A percentile compares a stretch with the other conserved stretches of the same genome.
Evolutionary conservation across 2,797 vertebrate species (phyloP).

Genomic region (Rhyacichthys aspro): DNA sequence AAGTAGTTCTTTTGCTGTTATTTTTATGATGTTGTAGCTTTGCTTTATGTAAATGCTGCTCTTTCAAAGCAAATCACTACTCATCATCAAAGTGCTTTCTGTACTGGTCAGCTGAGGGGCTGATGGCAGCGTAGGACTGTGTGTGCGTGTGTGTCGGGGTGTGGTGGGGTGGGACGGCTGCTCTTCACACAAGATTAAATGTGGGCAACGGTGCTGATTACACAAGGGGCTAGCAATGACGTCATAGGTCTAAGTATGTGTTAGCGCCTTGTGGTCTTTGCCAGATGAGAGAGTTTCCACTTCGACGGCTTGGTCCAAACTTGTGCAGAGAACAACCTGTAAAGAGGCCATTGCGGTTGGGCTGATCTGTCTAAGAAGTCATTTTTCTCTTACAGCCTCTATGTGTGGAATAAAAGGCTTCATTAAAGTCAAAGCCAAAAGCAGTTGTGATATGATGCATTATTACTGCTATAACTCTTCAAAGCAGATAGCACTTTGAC

Average conservation of each 20-base stretch:
- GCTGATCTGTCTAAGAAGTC: conserved; percentile 16
- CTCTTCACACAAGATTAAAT: conserved; percentile 71
- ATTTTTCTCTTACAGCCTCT: conserved; percentile 27
- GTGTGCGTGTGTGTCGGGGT: conserved; percentile 15
- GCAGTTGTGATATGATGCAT: conserved; percentile 24
- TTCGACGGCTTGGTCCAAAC: conserved; percentile 5
- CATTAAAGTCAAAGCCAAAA: conserved; percentile 30
- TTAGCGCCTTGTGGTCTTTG: conserved; percentile 42
- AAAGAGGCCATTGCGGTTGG: conserved; percentile 17
- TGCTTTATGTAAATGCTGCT: conserved; percentile 51
- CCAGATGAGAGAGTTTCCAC: conserved; percentile 50
- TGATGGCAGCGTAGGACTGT: conserved; percentile 8
- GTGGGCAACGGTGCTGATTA: conserved; percentile 74
- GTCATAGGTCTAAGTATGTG: conserved; percentile 60
- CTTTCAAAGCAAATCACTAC: conserved; percentile 57
- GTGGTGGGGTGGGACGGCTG: conserved; percentile 18
- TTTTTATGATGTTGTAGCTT: conserved; percentile 33
- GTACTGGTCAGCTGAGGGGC: conserved; percentile 35
- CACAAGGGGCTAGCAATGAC: conserved; percentile 72
- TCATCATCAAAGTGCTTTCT: conserved; percentile 56
- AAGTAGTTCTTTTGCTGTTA: conserved; percentile 32
- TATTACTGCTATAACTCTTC: conserved; percentile 37
- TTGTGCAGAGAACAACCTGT: conserved; percentile 34
- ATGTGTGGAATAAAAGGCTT: conserved; percentile 20
- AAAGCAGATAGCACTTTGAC: conserved; percentile 31